A percentile compares a stretch with the other conserved stretches of the same genome.
Conservation (phyloP, 2,113 vertebrate species). For the Eptesicus fuscus region DNA sequence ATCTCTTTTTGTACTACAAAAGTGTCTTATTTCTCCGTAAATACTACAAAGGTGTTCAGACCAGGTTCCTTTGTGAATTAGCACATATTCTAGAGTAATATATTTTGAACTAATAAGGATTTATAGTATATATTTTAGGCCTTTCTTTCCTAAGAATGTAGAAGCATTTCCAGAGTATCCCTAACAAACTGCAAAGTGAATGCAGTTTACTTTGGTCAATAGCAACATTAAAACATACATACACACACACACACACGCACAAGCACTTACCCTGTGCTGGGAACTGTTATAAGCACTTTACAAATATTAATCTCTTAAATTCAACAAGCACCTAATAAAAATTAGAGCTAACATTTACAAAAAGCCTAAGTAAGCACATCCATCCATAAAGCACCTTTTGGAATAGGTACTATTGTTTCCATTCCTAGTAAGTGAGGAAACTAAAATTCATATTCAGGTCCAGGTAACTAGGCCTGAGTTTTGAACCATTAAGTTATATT, state of each 20-base stretch:
- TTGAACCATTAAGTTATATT: neutral
- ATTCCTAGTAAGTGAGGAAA: neutral
- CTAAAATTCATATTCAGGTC: neutral
- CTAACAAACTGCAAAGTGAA: constrained; percentile 23
- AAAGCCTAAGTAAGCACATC: neutral
- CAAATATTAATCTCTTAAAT: constrained; percentile 50
- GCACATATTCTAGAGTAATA: neutral
- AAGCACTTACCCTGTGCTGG: neutral
- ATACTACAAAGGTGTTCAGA: neutral
- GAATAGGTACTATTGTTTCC: neutral
- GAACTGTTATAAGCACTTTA: constrained; percentile 21
- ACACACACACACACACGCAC: neutral
- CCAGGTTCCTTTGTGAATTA: neutral
- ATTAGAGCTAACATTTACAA: constrained; percentile 31
- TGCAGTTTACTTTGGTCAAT: constrained; percentile 30
- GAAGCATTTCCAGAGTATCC: constrained; percentile 9
- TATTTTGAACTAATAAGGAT: constrained; percentile 19
- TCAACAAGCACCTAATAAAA: constrained; percentile 43
- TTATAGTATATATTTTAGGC: neutral
- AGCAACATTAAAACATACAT: neutral
- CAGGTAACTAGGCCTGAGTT: neutral
- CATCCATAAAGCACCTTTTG: neutral
- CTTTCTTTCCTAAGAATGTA: neutral
- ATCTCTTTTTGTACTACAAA: neutral
- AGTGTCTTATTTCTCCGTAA: neutral